Evolutionary conservation across 92 coral and sea anemone species (phyloP), one percentile per base, ranked within the genome.

Genomic region (Siderastrea radians): DNA sequence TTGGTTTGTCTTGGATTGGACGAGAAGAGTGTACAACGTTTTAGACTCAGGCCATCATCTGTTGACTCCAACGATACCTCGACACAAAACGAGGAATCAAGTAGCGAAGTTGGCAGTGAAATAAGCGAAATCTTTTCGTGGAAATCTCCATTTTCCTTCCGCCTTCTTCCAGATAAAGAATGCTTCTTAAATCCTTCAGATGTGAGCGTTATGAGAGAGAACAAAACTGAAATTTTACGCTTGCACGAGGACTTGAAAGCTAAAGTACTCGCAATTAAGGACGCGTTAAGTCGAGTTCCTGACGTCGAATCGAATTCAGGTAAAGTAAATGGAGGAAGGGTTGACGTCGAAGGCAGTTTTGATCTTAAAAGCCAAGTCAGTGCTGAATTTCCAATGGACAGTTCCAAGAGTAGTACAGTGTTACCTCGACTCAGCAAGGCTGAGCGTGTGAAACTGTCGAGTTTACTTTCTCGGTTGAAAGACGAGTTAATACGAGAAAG

Each of bases 131-230:
- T 87, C 0, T 84, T 93, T 65, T 80, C 82, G 16, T 81, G 87
- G 68, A 88, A 89, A 65, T 82, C 89, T 64, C 82, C 85, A 7
- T 75, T 89, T 17, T 64, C 93, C 12, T 89, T 84, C 69, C 77
- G 75, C 72, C 72, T 93, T 44, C 83, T 91, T 52, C 98, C 98
- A 47, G 98, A 95, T 68, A 92, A 91, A 77, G 93, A 95, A 51
- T 87, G 92, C 87, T 82, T 95, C 45, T 83, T 95, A 38, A 95
- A 95, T 86, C 96, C 98, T 0, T 95, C 98, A 12, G 98, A 95
- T 64, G 88, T 95, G 1, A 95, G 98, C 76, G 76, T 89, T 14
- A 93, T 95, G 53, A 92, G 96, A 62, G 98, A 95, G 59, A 95
- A 87, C 84, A 95, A 95, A 77, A 80, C 95, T 43, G 98, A 95